Evolutionary conservation across 2,888 invertebrate genomes (phyloP), one percentile per base, ranked within the genome.

Genomic region (Drosophila cracens): DNA sequence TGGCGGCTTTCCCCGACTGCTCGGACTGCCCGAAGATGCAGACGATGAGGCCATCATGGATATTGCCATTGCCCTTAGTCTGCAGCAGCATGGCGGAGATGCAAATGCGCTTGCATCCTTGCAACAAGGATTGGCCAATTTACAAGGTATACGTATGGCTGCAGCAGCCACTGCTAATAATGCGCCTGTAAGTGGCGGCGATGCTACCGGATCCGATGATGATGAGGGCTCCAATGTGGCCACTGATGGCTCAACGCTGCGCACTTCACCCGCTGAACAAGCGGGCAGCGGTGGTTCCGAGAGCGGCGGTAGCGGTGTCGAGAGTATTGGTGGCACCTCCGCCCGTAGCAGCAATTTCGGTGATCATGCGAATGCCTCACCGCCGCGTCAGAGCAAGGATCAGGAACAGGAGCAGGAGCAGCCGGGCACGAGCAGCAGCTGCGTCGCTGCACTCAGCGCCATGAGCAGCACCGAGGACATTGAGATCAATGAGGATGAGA

Each of bases 1-100:
- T 29, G 95, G 94, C 25, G 95, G 96, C 56, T 96, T 98, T 80
- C 97, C 97, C 59, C 97, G 96, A 0, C 93, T 98, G 33, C 94
- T 98, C 10, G 98, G 98, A 88, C 95, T 98, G 60, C 98, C 98
- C 18, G 96, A 97, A n/a, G 98, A 98, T 92, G 98, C 98, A 1
- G 98, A 99, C 91, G 99, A 99, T 92, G 99, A 99, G 93, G 97
- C 98, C 0, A 98, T 99, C 96, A 98, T 99, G 70, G 98, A 99
- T 93, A 94, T 99, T 76, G 99, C 99, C 3, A 98, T 99, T 76
- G 99, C 99, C 0, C 94, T 99, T 2, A 99, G 98, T 83, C 94
- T 99, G 34, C 98, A 99, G 91, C 97, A 97, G 82, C 96, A 97
- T 84, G 96, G 96, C 75, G 95, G 90, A 2, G 94, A 94, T 71